These are phyloP conservation scores for Periplaneta americana DNA, from an alignment of 1,140 invertebrate species.

Conservation along the genomic window DNA sequence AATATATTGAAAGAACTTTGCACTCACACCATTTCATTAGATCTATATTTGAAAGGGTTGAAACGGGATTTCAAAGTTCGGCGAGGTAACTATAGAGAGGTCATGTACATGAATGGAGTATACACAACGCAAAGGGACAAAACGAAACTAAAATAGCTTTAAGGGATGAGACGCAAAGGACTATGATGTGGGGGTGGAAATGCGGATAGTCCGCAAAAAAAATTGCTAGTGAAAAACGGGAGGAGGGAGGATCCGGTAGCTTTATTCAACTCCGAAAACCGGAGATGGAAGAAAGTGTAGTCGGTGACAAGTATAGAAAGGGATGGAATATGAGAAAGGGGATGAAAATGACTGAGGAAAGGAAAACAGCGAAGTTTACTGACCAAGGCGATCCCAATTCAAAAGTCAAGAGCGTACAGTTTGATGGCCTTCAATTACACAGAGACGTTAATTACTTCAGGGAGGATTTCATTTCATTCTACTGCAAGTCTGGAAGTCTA, in stretches of 20 bases:
- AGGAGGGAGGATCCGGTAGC: neutral
- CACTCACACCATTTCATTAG: neutral
- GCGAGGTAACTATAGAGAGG: neutral
- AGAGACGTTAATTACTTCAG: no score
- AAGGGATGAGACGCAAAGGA: neutral
- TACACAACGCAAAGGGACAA: neutral
- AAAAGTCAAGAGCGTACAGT: neutral
- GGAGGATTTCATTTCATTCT: no score
- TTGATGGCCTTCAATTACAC: no score
- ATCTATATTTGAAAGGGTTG: neutral
- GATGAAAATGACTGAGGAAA: neutral
- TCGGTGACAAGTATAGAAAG: neutral
- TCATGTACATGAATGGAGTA: neutral
- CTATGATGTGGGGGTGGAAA: neutral
- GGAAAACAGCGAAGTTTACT: neutral
- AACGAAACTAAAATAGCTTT: neutral
- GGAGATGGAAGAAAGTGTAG: neutral
- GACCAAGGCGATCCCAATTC: neutral
- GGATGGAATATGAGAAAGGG: neutral
- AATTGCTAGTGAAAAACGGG: neutral
- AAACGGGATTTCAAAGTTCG: neutral
- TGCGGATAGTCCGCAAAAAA: neutral
- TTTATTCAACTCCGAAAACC: neutral
- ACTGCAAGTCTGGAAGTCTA: no score
- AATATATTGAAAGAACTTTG: neutral